Percentiles rank a stretch among this genome's conserved stretches.
Conservation (phyloP, 2,797 vertebrate species). For the Acanthornis magna region DNA sequence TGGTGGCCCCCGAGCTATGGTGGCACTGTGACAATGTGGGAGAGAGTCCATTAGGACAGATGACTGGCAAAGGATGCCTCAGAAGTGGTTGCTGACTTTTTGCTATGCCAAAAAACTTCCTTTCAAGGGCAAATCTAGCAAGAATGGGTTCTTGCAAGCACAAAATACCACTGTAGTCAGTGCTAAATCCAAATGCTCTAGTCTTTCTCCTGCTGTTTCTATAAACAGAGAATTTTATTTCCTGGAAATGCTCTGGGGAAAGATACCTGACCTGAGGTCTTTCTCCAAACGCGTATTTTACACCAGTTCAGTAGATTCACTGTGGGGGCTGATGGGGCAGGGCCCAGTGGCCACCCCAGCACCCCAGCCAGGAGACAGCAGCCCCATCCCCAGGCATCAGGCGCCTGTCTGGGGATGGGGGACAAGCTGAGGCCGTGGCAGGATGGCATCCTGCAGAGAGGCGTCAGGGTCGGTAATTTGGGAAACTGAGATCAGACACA, state of each 20-base stretch:
- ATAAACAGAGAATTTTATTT: not conserved
- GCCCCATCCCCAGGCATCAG: rapidly evolving
- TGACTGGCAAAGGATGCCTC: rapidly evolving
- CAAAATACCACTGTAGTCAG: not conserved
- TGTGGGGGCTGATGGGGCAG: not conserved
- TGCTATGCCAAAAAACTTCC: not conserved
- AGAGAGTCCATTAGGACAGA: not conserved
- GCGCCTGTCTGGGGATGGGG: rapidly evolving
- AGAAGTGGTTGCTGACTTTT: not conserved
- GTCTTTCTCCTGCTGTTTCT: not conserved
- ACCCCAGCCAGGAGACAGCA: not conserved
- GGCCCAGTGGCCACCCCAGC: rapidly evolving
- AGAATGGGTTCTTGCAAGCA: not conserved
- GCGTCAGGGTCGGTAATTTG: no score
- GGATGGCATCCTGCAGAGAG: not conserved
- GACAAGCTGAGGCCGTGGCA: rapidly evolving
- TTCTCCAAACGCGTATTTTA: not conserved
- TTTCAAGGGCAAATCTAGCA: not conserved
- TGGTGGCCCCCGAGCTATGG: rapidly evolving
- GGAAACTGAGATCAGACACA: not conserved
- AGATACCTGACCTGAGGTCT: not conserved
- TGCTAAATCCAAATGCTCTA: not conserved
- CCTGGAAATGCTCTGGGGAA: not conserved
- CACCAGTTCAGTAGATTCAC: rapidly evolving
- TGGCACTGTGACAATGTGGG: not conserved